Evolutionary conservation across 2,113 vertebrate species (phyloP).

Genomic region (Gadus chalcogrammus): DNA sequence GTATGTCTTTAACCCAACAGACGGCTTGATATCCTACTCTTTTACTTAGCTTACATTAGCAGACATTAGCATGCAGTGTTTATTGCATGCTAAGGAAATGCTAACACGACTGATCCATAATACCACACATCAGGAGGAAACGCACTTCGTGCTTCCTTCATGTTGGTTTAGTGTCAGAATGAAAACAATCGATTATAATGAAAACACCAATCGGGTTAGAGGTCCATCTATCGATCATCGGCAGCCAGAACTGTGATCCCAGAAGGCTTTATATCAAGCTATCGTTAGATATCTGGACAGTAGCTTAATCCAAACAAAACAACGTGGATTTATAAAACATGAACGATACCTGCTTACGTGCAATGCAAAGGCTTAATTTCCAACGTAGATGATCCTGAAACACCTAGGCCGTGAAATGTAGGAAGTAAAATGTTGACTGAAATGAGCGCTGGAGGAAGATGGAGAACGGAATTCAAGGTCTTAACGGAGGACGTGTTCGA

Average conservation of each 20-base stretch:
- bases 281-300: not conserved
- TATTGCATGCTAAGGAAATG: not conserved
- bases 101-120: not conserved
- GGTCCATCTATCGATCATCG: not conserved
- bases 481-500: not conserved
- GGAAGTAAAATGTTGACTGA: not conserved
- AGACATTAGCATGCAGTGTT: not conserved
- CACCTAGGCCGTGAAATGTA: too few relatives aligned
- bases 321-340: not conserved
- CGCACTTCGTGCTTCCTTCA: not conserved
- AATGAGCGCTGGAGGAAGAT: not conserved
- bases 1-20: not conserved
- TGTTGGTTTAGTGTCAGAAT: not conserved
- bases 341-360: not conserved
- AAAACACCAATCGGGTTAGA: not conserved
- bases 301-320: not conserved
- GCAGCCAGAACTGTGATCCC: too few relatives aligned
- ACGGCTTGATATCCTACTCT: not conserved
- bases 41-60: not conserved
- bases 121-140: not conserved
- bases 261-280: too few relatives aligned
- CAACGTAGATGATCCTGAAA: not conserved
- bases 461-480: slow-evolving; percentile 5
- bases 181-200: not conserved
- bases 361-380: not conserved